A percentile compares a stretch with the other conserved stretches of the same genome.
phyloP scores from a whole-genome alignment of 2,888 invertebrate genomes.

The Archips xylosteana region DNA sequence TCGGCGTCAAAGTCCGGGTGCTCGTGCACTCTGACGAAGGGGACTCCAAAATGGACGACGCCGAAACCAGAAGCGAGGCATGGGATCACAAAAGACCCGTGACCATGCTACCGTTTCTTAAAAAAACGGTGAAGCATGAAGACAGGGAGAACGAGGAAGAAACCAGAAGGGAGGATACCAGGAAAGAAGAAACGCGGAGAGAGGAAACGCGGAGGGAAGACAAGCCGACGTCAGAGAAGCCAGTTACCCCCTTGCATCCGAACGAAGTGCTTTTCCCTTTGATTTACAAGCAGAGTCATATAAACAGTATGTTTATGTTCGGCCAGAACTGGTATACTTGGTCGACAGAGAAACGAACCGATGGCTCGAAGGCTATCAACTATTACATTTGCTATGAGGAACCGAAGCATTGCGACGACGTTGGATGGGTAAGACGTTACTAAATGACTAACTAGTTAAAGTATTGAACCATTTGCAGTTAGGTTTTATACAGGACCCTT shows the following conservation, averaged over 20 bases:
- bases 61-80: conserved; percentile 64
- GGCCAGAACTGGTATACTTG: conserved; percentile 81
- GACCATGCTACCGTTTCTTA: conserved; percentile 67
- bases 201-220: conserved; percentile 61
- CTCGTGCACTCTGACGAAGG: conserved; percentile 75
- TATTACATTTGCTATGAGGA: conserved; percentile 79
- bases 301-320: conserved; percentile 80
- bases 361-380: conserved; percentile 71
- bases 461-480: too few relatives aligned
- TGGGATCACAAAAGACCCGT: conserved; percentile 58
- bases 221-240: conserved; percentile 62
- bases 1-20: conserved; percentile 75
- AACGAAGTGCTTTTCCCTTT: conserved; percentile 77
- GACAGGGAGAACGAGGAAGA: conserved; percentile 61
- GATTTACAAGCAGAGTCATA: conserved; percentile 74
- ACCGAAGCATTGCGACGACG: conserved; percentile 77
- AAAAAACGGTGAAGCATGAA: conserved; percentile 53
- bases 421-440: conserved; percentile 72
- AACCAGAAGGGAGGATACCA: conserved; percentile 57
- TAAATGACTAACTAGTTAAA: not conserved
- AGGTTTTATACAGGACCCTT: too few relatives aligned
- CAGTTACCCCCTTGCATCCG: conserved; percentile 64
- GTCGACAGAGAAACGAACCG: conserved; percentile 72
- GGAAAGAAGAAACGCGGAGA: not conserved
- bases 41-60: conserved; percentile 70